Percentiles rank a stretch among this genome's conserved stretches.
phyloP scores from a whole-genome alignment of 1,140 invertebrate genomes.

The Bilobella aurantiaca region DNA sequence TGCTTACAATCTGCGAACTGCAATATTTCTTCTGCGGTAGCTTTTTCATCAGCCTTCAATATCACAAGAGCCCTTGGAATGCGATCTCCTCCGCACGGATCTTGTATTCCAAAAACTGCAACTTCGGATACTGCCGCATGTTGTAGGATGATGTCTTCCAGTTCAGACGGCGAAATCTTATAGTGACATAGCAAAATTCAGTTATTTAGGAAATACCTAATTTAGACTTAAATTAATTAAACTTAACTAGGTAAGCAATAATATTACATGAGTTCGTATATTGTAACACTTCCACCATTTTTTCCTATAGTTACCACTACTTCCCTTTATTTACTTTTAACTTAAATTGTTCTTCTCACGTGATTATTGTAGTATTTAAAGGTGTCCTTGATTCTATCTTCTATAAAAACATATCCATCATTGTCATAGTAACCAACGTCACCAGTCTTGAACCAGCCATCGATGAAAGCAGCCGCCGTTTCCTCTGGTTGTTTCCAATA shows the following conservation, averaged over 20 bases:
- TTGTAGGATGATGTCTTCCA: constrained; percentile 29
- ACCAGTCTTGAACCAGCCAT: constrained; percentile 29
- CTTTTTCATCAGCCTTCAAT: constrained; percentile 14
- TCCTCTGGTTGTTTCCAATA: constrained; percentile 46
- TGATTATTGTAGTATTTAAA: constrained; percentile 35
- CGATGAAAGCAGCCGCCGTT: constrained; percentile 18
- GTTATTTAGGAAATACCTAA: too few relatives aligned
- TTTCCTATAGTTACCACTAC: too few relatives aligned
- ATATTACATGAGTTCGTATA: too few relatives aligned
- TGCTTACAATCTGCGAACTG: constrained; percentile 26
- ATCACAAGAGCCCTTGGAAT: constrained; percentile 28
- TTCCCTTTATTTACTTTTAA: too few relatives aligned
- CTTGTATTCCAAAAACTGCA: constrained; percentile 36
- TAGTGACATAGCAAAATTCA: too few relatives aligned
- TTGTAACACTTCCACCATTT: too few relatives aligned
- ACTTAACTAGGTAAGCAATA: too few relatives aligned
- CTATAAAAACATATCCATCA: constrained; percentile 27
- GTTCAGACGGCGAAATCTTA: constrained; percentile 35
- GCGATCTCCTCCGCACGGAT: constrained; percentile 32
- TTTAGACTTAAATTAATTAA: too few relatives aligned
- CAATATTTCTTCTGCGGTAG: constrained; percentile 16
- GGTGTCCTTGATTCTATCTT: constrained; percentile 31
- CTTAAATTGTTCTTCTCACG: constrained; percentile 26
- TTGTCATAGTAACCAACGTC: constrained; percentile 34
- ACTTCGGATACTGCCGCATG: constrained; percentile 45